Base-by-base conservation (phyloP, 2,797 vertebrate genomes). In the Pogoniulus pusillus region DNA sequence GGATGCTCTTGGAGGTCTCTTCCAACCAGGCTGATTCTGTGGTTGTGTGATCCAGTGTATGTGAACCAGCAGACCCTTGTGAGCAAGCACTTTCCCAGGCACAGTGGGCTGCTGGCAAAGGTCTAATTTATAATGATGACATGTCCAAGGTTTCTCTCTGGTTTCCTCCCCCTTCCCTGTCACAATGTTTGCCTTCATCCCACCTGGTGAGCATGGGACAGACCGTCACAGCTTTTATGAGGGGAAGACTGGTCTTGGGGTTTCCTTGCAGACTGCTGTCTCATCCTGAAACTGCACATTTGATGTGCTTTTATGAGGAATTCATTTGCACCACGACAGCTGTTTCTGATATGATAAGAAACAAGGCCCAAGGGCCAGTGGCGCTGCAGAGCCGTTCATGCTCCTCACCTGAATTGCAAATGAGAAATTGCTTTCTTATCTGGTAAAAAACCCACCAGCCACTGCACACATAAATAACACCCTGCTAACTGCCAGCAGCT, bases 401-500 rank as follows among this genome's bases (percentile, higher is more conserved):
- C 77, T 89, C 89, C 93, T 95, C 87, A 91, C 91, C 90, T 94
- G 91, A 87, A 84, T 85, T 74, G 22, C 71, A 86, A 94, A 91
- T 80, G 88, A 92, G 78, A 69, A 82, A 57, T 13, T 72, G 43
- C 75, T 78, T 87, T 65, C 93, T 96, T 96, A 96, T 95, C 93
- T 91, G 72, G 79, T 93, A 85, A 93, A 95, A 95, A 91, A 84
- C 34, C 34, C 76, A 85, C 1, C 8, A 94, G 82, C 93, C 87
- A 93, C 85, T 87, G 78, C 85, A 78, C 81, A 32, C 91, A 92
- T 89, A 95, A 96, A 94, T 95, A 96, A 93, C 65, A 75, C 3
- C 39, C 79, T 78, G 77, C 84, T 57, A 88, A 93, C 87, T 91
- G 93, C 89, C 93, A 91, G 95, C 91, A 95, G 89, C 91, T 94